Evolutionary conservation across 2,113 vertebrate species (phyloP).

Genomic region (Pristiophorus japonicus): DNA sequence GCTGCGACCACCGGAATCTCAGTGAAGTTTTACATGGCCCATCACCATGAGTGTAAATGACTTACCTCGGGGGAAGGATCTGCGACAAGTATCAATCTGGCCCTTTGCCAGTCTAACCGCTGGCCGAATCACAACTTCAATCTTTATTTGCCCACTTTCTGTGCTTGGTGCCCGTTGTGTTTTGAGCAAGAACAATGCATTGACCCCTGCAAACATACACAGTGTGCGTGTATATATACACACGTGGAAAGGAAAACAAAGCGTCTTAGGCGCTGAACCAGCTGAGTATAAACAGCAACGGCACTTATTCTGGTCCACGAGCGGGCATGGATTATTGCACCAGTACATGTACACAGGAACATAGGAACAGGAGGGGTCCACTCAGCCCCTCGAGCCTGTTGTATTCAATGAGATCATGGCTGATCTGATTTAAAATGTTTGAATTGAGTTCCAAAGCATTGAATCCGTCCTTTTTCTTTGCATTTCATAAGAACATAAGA

Average conservation of each 20-base stretch:
- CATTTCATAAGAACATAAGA: too few species aligned
- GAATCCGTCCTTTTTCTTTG: not conserved
- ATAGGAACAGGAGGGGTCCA: not conserved
- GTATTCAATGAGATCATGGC: not conserved
- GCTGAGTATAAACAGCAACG: not conserved
- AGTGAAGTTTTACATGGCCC: not conserved
- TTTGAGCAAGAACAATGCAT: not conserved
- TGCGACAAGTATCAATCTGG: not conserved
- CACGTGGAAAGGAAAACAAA: not conserved
- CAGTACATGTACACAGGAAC: not conserved
- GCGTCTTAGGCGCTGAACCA: not conserved
- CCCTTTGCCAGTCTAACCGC: not conserved
- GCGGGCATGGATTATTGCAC: not conserved
- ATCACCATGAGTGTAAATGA: not conserved
- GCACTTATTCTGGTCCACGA: not conserved
- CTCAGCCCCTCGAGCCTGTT: not conserved
- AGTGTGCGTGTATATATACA: too few species aligned
- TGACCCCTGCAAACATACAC: too few species aligned
- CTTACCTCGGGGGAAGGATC: not conserved
- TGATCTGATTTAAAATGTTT: not conserved
- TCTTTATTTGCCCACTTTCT: not conserved
- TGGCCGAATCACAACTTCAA: not conserved
- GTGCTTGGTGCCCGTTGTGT: not conserved
- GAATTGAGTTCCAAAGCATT: not conserved
- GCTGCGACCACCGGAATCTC: not conserved